Evolutionary conservation across 2,888 invertebrate genomes (phyloP), one percentile per base, ranked within the genome.

Genomic region (Clostera curtula): DNA sequence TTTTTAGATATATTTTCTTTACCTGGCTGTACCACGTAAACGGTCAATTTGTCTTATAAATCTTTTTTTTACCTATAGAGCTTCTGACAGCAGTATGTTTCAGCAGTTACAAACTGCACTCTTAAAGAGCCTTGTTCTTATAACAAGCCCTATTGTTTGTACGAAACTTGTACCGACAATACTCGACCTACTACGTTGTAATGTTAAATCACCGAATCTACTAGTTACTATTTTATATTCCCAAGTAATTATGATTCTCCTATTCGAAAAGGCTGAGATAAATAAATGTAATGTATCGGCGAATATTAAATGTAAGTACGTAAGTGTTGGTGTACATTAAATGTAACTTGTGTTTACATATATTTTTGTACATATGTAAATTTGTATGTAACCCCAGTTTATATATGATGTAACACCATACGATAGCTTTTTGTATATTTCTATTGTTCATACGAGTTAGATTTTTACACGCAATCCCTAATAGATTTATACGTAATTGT

Each of bases 261-360:
- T 82, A 79, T 71, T 83, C 72, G 71, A 80, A 80, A 82, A 83
- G 82, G 82, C 82, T 83, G 82, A 83, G 58, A 72, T 72, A 70
- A 72, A 66, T 67, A 61, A 57, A 56, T 72, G 65, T 72, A 74
- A 69, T 65, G 58, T 72, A 70, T 79, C 73, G 76, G 76, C 74
- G 60, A 70, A 65, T 60, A 62, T 61, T 64, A 52, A 63, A 60
- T 55, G 52, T 69, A 67, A 60, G 59, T 43, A 15, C 11, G 15
- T 23, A 40, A 40, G 34, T 52, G 45, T 56, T 52, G 65, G 57
- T 70, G 63, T 59, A 50, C 62, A 59, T 59, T 34, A 56, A 50
- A 59, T 59, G 50, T 64, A 60, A 54, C 15, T 36, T 44, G 43
- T 44, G 38, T 29, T 24, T 26, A 30, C 30, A 29, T 40, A 49